Percentiles rank a stretch among this genome's conserved stretches.
phyloP scores from a whole-genome alignment of 1,140 invertebrate species.

The Achroia grisella region DNA sequence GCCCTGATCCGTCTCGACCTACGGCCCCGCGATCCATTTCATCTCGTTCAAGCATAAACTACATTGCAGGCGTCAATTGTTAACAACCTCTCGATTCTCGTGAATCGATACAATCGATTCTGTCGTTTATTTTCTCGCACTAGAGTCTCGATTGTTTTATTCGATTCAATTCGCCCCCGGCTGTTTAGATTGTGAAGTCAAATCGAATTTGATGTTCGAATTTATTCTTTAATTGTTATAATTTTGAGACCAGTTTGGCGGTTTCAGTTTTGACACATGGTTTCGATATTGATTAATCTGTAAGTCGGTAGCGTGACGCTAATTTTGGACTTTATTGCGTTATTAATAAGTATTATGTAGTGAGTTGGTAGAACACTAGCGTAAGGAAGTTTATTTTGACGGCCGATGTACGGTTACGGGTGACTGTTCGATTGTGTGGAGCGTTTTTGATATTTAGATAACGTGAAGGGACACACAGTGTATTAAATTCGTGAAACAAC shows the following conservation, averaged over 20 bases:
- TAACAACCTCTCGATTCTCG: conserved; percentile 67
- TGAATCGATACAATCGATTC: conserved; percentile 63
- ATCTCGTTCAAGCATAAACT: conserved; percentile 63
- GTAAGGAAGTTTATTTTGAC: conserved; percentile 57
- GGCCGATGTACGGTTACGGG: conserved; percentile 53
- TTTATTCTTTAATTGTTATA: conserved; percentile 35
- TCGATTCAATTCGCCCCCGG: conserved; percentile 43
- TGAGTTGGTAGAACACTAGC: conserved; percentile 46
- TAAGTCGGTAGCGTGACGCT: background rate
- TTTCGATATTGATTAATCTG: background rate
- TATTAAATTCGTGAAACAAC: too few relatives aligned
- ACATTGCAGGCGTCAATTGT: conserved; percentile 66
- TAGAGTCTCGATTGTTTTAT: conserved; percentile 54
- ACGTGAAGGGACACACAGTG: conserved; percentile 28
- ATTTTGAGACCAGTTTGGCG: conserved; percentile 35
- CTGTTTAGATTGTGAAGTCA: conserved; percentile 28
- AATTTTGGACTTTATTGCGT: conserved; percentile 19
- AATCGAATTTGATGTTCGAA: conserved; percentile 34
- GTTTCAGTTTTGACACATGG: conserved; percentile 44
- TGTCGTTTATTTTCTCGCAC: conserved; percentile 61
- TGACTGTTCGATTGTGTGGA: conserved; percentile 55
- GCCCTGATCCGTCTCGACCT: conserved; percentile 38
- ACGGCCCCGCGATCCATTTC: conserved; percentile 64
- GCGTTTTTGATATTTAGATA: conserved; percentile 63
- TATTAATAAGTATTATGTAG: conserved; percentile 18